Evolutionary conservation across 2,113 vertebrate genomes (phyloP).

Genomic region (Odontesthes bonariensis): DNA sequence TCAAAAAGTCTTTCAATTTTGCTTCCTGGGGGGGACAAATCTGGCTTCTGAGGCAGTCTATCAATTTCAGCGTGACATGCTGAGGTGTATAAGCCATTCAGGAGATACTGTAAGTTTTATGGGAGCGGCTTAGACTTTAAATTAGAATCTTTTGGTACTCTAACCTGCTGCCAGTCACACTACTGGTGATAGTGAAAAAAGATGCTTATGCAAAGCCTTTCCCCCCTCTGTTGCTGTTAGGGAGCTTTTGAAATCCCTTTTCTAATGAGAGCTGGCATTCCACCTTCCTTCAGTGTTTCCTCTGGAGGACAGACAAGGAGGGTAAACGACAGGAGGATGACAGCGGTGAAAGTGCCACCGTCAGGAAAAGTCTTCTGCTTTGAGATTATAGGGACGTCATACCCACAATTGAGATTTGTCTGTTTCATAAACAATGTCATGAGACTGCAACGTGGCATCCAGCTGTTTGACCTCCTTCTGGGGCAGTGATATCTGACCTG

Average conservation of each 20-base stretch:
- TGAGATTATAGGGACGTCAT: constrained; percentile 9
- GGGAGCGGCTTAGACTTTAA: constrained; percentile 57
- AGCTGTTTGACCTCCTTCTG: constrained; percentile 45
- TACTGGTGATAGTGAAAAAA: constrained; percentile 47
- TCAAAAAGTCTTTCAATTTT: constrained; percentile 31
- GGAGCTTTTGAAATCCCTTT: constrained; percentile 63
- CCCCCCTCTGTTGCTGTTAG: constrained; percentile 61
- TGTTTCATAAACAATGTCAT: constrained; percentile 44
- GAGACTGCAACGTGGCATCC: constrained; percentile 10
- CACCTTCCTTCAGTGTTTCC: constrained; percentile 60
- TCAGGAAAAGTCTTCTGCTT: constrained; percentile 51
- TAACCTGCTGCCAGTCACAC: constrained; percentile 66
- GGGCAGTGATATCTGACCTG: constrained; percentile 34
- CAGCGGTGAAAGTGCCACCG: constrained; percentile 48
- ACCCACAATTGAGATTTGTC: constrained; percentile 21
- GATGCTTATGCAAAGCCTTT: constrained; percentile 70
- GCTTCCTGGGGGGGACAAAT: constrained; percentile 29
- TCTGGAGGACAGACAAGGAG: constrained; percentile 34
- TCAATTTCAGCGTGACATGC: constrained; percentile 26
- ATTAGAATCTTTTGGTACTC: constrained; percentile 50
- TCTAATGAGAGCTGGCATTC: constrained; percentile 67
- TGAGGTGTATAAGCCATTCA: constrained; percentile 37
- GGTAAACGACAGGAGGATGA: constrained; percentile 40
- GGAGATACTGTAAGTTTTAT: constrained; percentile 44
- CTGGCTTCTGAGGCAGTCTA: constrained; percentile 19